Evolutionary conservation across 2,888 invertebrate genomes (phyloP).

Genomic region (Apomyelois bistriatella): DNA sequence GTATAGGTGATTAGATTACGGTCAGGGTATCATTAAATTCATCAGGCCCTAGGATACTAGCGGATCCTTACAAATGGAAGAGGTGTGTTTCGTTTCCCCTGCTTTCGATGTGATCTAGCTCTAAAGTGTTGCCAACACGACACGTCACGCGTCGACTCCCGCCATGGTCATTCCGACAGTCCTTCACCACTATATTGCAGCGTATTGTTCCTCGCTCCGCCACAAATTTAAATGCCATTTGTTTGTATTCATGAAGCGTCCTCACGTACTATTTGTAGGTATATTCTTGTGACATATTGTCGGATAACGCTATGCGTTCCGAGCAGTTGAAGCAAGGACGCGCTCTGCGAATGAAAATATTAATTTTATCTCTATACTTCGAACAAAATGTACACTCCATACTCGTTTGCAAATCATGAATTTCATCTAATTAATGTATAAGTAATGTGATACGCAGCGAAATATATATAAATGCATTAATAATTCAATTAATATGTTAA

Average conservation of each 20-base stretch:
- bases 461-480: constrained; percentile 8
- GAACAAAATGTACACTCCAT: constrained; percentile 11
- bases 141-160: constrained; percentile 21
- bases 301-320: constrained; percentile 49
- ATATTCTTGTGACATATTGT: constrained; percentile 56
- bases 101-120: not conserved
- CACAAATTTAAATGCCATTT: constrained; percentile 61
- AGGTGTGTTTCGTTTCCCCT: too few relatives aligned
- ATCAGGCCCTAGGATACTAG: too few relatives aligned
- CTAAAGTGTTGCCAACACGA: not conserved
- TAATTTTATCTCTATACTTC: constrained; percentile 18
- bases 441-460: constrained; percentile 17
- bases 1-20: too few relatives aligned
- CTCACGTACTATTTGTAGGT: constrained; percentile 47
- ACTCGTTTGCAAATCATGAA: constrained; percentile 6
- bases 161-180: constrained; percentile 49
- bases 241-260: constrained; percentile 67
- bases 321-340: constrained; percentile 52
- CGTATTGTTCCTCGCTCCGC: constrained; percentile 41
- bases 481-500: constrained; percentile 14
- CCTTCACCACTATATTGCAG: constrained; percentile 35
- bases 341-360: constrained; percentile 34
- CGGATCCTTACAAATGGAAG: too few relatives aligned
- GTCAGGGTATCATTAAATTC: too few relatives aligned
- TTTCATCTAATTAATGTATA: constrained; percentile 2